Evolutionary conservation across 2,113 vertebrate genomes (phyloP).

Genomic region (Bothrops jararaca): DNA sequence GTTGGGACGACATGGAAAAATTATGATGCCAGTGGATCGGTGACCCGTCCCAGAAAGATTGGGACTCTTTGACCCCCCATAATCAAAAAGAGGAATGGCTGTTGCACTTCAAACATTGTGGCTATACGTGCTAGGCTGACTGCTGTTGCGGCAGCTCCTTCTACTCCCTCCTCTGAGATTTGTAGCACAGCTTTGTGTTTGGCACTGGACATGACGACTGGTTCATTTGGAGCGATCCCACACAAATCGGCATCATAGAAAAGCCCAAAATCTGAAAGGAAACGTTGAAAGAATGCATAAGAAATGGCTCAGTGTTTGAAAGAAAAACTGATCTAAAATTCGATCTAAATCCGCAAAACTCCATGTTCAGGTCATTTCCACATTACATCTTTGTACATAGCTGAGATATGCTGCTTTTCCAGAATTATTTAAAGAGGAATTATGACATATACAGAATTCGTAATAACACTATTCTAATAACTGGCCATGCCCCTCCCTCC

Average conservation of each 20-base stretch:
- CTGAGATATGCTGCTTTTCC: neutral
- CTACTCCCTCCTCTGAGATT: slow-evolving; percentile 63
- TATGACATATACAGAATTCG: neutral
- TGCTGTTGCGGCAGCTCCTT: slow-evolving; percentile 41
- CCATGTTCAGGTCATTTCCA: neutral
- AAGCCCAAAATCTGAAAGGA: slow-evolving; percentile 66
- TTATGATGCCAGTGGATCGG: slow-evolving; percentile 48
- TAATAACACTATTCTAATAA: neutral
- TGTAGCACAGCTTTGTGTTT: slow-evolving; percentile 57
- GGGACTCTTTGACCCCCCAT: slow-evolving; percentile 40
- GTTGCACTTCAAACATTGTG: slow-evolving; percentile 62
- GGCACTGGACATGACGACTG: slow-evolving; percentile 47
- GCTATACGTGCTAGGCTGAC: slow-evolving; percentile 59
- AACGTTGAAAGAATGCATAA: neutral
- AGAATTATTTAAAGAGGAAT: neutral
- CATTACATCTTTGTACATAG: neutral
- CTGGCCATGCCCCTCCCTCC: neutral
- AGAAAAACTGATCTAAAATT: neutral
- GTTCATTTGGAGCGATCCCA: slow-evolving; percentile 39
- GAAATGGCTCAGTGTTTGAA: neutral
- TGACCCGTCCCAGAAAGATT: slow-evolving; percentile 71
- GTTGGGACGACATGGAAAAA: too few relatives aligned
- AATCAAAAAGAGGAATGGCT: slow-evolving; percentile 71
- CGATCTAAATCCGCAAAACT: neutral
- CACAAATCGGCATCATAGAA: slow-evolving; percentile 66